Conservation (phyloP, 2,797 vertebrate genomes). For the Eidolon dupreanum region DNA sequence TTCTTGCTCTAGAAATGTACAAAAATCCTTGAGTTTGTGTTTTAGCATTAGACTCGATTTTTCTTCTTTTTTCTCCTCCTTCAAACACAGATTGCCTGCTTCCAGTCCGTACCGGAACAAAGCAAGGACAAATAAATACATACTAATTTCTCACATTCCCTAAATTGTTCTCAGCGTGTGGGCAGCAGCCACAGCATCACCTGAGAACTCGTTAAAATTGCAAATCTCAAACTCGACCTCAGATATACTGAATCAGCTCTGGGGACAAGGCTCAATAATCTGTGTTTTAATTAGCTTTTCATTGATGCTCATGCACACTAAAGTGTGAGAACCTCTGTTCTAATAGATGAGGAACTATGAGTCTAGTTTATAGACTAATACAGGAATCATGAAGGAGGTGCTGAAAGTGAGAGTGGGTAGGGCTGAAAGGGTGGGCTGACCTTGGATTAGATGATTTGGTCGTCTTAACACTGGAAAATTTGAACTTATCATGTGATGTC, state of each 20-base stretch:
- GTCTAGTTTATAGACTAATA: neutral
- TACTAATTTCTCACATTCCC: neutral
- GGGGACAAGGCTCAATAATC: neutral
- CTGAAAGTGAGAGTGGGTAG: neutral
- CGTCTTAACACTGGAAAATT: neutral
- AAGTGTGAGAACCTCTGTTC: neutral
- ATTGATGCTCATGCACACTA: neutral
- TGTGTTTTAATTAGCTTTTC: neutral
- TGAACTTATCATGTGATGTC: neutral
- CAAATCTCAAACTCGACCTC: neutral
- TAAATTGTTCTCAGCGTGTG: neutral
- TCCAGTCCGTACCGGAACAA: neutral
- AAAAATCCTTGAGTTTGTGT: neutral
- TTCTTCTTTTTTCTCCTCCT: neutral
- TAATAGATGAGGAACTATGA: neutral
- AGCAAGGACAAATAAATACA: neutral
- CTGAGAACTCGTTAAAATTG: conserved; percentile 2
- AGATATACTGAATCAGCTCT: neutral
- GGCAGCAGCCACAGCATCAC: neutral
- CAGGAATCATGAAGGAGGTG: neutral
- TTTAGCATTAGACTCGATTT: neutral
- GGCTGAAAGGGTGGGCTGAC: neutral
- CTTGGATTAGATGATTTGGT: neutral
- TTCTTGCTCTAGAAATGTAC: neutral
- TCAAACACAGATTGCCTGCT: neutral